Percentiles rank a stretch among this genome's conserved stretches.
phyloP scores from a whole-genome alignment of 1,140 invertebrate species.

The Periplaneta americana region DNA sequence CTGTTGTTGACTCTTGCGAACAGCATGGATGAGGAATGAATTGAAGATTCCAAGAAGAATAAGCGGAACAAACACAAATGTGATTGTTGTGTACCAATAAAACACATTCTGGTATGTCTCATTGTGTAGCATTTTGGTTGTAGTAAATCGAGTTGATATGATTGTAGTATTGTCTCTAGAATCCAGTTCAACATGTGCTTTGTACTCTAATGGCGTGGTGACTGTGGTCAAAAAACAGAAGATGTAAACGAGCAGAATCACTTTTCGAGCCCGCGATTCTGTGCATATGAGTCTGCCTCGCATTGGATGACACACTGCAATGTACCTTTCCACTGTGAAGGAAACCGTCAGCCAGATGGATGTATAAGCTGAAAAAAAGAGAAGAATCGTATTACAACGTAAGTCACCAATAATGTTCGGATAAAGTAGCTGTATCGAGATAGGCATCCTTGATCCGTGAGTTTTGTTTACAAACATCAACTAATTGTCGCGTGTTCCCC shows the following conservation, averaged over 20 bases:
- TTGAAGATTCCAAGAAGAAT: conserved; percentile 65
- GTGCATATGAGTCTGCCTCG: conserved; percentile 65
- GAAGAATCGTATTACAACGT: too few relatives aligned
- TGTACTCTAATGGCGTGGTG: conserved; percentile 60
- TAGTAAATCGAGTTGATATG: neutral
- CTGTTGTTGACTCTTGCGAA: conserved; percentile 49
- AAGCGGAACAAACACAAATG: conserved; percentile 62
- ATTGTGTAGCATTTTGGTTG: conserved; percentile 40
- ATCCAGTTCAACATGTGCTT: conserved; percentile 15
- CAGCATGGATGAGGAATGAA: conserved; percentile 59
- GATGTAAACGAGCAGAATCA: conserved; percentile 54
- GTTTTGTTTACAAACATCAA: too few relatives aligned
- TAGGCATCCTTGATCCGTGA: too few relatives aligned
- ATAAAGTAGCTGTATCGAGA: too few relatives aligned
- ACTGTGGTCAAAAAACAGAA: conserved; percentile 57
- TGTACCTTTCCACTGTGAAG: conserved; percentile 73
- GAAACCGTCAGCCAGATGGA: conserved; percentile 73
- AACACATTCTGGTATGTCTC: conserved; percentile 54
- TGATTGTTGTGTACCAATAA: conserved; percentile 58
- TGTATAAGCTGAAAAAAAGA: conserved; percentile 49
- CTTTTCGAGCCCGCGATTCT: conserved; percentile 48
- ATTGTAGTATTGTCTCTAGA: conserved; percentile 24
- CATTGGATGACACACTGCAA: conserved; percentile 71
- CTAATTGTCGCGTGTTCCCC: too few relatives aligned
- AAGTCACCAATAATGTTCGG: too few relatives aligned